These are phyloP conservation scores for Sinocyclocheilus anshuiensis DNA, from an alignment of 2,113 vertebrate species.

Conservation along the genomic window DNA sequence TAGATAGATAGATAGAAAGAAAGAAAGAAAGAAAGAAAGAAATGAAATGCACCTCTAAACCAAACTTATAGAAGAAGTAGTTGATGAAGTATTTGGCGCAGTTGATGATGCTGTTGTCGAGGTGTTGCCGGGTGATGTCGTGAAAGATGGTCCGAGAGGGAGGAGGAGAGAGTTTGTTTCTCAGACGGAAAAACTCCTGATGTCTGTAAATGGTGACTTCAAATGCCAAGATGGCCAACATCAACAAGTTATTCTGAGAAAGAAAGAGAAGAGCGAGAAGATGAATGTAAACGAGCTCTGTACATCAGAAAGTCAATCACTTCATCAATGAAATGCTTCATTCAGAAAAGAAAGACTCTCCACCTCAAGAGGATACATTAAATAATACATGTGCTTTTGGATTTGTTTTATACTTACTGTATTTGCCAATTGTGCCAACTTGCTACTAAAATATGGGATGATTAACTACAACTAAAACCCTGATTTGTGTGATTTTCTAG, in stretches of 20 bases:
- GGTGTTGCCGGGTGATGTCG: constrained; percentile 89
- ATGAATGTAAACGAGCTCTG: neutral
- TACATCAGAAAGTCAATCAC: no score
- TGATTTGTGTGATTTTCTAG: no score
- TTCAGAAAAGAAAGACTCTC: no score
- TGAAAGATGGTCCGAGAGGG: constrained; percentile 94
- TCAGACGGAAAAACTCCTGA: constrained; percentile 88
- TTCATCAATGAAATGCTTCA: no score
- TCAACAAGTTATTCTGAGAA: constrained; percentile 88
- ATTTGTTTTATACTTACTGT: no score
- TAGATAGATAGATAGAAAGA: neutral
- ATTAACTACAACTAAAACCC: no score
- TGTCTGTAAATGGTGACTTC: constrained; percentile 96
- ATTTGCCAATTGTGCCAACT: no score
- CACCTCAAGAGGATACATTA: no score
- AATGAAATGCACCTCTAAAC: constrained; percentile 84
- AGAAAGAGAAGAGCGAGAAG: neutral
- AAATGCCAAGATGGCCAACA: constrained; percentile 91
- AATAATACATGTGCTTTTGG: no score
- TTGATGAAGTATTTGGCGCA: constrained; percentile 97
- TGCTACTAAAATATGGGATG: no score
- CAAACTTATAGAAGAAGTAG: constrained; percentile 99
- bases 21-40: no score
- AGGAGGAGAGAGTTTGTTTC: constrained; percentile 88
- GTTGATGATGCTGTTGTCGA: constrained; percentile 88